Percentiles rank a stretch among this genome's conserved stretches.
phyloP scores from a whole-genome alignment of 2,113 vertebrate species.

The Trochalopteron elliotii region DNA sequence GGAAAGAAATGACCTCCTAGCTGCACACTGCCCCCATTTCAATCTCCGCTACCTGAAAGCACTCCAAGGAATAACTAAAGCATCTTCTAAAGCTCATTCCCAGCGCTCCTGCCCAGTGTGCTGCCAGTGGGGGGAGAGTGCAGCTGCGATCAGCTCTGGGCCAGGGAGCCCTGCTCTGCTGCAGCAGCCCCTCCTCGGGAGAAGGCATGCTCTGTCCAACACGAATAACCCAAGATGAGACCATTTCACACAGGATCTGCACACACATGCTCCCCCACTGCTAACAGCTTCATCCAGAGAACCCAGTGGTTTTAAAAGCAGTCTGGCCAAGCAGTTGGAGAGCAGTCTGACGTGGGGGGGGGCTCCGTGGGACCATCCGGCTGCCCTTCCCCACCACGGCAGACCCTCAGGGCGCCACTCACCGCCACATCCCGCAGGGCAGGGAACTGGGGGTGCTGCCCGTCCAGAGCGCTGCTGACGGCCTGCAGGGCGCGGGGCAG shows the following conservation, averaged over 20 bases:
- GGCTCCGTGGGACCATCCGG: fast-evolving
- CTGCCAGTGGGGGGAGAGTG: not conserved
- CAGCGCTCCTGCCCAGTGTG: fast-evolving
- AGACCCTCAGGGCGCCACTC: not conserved
- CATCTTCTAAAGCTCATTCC: not conserved
- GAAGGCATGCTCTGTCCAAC: not conserved
- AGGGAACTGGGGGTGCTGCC: slow-evolving; percentile 84
- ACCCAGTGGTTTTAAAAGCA: not conserved
- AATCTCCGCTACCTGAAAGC: not conserved
- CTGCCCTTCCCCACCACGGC: not conserved
- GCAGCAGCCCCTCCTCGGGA: fast-evolving
- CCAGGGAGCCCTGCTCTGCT: not conserved
- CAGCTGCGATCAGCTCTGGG: fast-evolving
- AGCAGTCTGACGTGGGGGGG: fast-evolving
- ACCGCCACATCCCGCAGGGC: slow-evolving; percentile 72
- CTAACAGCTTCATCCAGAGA: not conserved
- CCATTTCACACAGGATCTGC: not conserved
- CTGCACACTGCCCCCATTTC: not conserved
- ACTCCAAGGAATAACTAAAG: not conserved
- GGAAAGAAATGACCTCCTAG: not conserved
- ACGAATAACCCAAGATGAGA: fast-evolving
- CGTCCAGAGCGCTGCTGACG: slow-evolving; percentile 70
- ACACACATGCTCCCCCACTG: not conserved
- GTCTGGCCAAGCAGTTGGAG: not conserved
- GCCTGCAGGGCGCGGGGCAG: slow-evolving; percentile 75